Conservation (phyloP, 2,113 vertebrate species). For the Campylomormyrus numenius region DNA sequence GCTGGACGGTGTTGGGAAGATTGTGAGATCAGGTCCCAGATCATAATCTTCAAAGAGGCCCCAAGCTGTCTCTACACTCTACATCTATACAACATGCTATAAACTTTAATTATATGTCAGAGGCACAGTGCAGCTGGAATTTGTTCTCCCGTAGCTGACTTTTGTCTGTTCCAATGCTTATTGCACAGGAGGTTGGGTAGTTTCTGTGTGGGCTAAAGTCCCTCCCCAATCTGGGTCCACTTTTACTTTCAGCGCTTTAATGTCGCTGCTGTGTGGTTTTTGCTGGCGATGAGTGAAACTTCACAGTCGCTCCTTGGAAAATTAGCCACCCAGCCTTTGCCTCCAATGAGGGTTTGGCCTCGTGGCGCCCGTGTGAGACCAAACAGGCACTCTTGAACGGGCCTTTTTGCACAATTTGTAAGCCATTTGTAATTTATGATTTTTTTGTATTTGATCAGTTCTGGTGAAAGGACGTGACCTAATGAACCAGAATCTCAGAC, state of each 20-base stretch:
- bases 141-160: neutral
- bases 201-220: neutral
- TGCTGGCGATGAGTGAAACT: slow-evolving; percentile 36
- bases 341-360: slow-evolving; percentile 25
- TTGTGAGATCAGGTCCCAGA: neutral
- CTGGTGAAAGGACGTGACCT: neutral
- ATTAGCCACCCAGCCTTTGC: slow-evolving; percentile 44
- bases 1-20: neutral
- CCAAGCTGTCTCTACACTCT: neutral
- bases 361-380: neutral
- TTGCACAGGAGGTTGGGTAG: neutral
- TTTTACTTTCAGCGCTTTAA: neutral
- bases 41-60: neutral
- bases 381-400: neutral
- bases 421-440: neutral
- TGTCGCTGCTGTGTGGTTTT: slow-evolving; percentile 7
- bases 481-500: neutral
- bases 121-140: neutral
- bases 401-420: neutral
- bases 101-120: neutral
- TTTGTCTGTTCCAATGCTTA: neutral
- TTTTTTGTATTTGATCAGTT: neutral
- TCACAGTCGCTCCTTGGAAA: slow-evolving; percentile 32
- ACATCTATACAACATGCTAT: neutral
- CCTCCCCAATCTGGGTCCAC: neutral